Percentiles rank a stretch among this genome's conserved stretches.
These are phyloP conservation scores for Mellilla xanthometata DNA, from an alignment of 2,888 invertebrate genomes.

Conservation along the genomic window DNA sequence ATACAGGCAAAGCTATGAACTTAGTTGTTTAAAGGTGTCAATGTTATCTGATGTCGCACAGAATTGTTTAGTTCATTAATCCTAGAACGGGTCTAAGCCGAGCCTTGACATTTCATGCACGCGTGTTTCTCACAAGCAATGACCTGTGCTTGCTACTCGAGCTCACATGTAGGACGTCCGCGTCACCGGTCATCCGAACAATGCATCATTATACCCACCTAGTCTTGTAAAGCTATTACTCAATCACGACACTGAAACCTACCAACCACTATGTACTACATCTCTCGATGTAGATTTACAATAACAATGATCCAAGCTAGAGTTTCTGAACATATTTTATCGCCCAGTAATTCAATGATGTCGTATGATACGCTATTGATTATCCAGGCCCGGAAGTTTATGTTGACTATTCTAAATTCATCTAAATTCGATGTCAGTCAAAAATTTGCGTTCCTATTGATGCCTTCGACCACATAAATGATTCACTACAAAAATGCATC, in stretches of 20 bases:
- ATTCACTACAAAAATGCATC: slow-evolving; percentile 19
- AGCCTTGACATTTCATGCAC: slow-evolving; percentile 67
- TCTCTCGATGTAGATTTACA: slow-evolving; percentile 44
- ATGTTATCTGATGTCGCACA: too few species aligned
- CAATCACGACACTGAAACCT: slow-evolving; percentile 64
- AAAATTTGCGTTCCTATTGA: slow-evolving; percentile 15
- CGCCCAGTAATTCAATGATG: slow-evolving; percentile 22
- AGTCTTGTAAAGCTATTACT: slow-evolving; percentile 47
- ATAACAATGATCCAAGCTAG: slow-evolving; percentile 53
- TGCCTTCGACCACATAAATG: not conserved
- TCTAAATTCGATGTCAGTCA: not conserved
- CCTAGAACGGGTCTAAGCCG: slow-evolving; percentile 25
- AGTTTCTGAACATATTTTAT: slow-evolving; percentile 43
- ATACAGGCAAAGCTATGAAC: too few species aligned
- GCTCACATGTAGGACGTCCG: slow-evolving; percentile 52
- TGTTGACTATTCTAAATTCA: not conserved
- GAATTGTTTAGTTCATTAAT: too few species aligned
- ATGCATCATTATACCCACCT: slow-evolving; percentile 60
- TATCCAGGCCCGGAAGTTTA: slow-evolving; percentile 14
- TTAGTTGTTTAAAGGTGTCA: too few species aligned
- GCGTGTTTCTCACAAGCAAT: slow-evolving; percentile 55
- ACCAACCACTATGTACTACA: too few species aligned
- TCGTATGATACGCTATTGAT: slow-evolving; percentile 8
- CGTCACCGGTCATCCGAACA: slow-evolving; percentile 57
- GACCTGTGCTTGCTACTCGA: slow-evolving; percentile 55